These are phyloP conservation scores for Tragelaphus strepsiceros DNA, from an alignment of 2,113 vertebrate genomes.

Conservation along the genomic window DNA sequence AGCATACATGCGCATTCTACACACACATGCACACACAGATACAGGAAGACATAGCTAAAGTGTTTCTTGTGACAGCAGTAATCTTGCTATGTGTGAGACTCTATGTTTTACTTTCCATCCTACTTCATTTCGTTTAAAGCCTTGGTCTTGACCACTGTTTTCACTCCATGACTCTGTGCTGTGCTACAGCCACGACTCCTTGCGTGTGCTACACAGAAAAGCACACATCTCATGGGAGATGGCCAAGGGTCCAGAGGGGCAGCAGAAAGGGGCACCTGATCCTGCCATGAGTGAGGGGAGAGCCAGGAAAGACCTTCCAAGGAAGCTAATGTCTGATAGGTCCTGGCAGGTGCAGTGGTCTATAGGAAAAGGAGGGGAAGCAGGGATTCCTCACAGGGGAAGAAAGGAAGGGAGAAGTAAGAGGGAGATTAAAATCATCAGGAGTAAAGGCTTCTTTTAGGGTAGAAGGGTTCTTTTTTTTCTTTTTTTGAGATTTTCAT, in stretches of 20 bases:
- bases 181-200: not conserved
- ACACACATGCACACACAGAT: not conserved
- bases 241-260: accelerated
- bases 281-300: not conserved
- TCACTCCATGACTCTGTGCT: not conserved
- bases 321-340: not conserved
- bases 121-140: not conserved
- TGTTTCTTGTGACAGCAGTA: not conserved
- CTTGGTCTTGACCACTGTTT: not conserved
- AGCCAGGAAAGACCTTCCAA: not conserved
- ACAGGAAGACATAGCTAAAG: not conserved
- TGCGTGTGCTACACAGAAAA: not conserved
- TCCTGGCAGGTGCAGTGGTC: not conserved
- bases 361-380: not conserved
- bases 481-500: not conserved
- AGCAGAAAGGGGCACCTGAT: not conserved
- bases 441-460: not conserved
- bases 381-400: not conserved
- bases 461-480: not conserved
- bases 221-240: not conserved
- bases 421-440: not conserved
- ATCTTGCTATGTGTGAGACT: not conserved
- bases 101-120: not conserved
- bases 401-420: not conserved
- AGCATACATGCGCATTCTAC: not conserved